Conservation (phyloP, 2,113 vertebrate species). For the Rafetus swinhoei region DNA sequence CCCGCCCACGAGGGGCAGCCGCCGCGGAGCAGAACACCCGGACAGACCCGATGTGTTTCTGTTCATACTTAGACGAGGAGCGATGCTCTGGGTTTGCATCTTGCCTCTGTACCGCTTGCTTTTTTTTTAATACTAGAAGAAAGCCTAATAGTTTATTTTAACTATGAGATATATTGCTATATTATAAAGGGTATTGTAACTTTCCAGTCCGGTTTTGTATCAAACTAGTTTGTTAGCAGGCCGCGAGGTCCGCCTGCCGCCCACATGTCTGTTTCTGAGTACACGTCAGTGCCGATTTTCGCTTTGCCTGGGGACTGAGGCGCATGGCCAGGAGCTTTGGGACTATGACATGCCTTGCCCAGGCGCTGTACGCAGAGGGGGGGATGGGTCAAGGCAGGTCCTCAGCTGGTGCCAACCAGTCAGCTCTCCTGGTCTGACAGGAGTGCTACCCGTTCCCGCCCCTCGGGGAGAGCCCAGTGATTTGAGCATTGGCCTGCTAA, state of each 20-base stretch:
- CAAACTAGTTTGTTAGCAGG: constrained; percentile 51
- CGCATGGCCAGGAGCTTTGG: background rate
- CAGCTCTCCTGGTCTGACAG: background rate
- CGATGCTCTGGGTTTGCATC: constrained; percentile 71
- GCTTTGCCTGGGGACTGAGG: background rate
- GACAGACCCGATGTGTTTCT: constrained; percentile 22
- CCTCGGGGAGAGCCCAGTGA: no score
- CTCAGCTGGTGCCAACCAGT: rapidly evolving
- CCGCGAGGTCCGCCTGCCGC: constrained; percentile 34
- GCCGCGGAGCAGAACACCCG: background rate
- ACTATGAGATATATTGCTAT: constrained; percentile 84
- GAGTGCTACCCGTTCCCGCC: background rate
- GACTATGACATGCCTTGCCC: rapidly evolving
- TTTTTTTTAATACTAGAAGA: constrained; percentile 78
- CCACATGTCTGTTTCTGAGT: constrained; percentile 77
- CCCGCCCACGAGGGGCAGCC: no score
- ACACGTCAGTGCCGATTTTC: constrained; percentile 9
- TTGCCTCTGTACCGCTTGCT: constrained; percentile 78
- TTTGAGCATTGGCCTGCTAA: no score
- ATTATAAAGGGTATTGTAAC: constrained; percentile 80
- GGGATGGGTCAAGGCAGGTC: background rate
- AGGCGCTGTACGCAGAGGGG: background rate
- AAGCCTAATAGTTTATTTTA: constrained; percentile 85
- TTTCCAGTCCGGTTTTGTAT: constrained; percentile 77
- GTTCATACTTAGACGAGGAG: constrained; percentile 19